phyloP scores from a whole-genome alignment of 2,888 invertebrate species.

The Ypsolopha sequella region DNA sequence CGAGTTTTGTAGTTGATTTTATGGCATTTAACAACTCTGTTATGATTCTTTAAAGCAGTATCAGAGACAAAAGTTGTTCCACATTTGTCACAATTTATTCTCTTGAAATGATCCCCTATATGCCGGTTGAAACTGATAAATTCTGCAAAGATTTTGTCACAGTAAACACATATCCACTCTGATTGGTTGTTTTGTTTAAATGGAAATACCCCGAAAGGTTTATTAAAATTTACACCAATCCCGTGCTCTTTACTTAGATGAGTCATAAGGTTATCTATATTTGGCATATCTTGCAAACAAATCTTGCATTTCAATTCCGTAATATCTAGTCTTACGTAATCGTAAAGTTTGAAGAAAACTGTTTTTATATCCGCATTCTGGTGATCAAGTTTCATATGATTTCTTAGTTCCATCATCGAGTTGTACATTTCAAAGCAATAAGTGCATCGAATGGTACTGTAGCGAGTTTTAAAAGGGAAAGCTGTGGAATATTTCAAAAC shows the following conservation, averaged over 20 bases:
- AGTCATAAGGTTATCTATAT: constrained; percentile 45
- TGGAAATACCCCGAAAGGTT: constrained; percentile 50
- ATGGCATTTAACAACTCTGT: constrained; percentile 53
- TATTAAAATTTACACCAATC: constrained; percentile 49
- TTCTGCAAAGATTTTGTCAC: constrained; percentile 35
- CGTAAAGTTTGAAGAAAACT: constrained; percentile 54
- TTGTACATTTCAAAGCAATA: constrained; percentile 52
- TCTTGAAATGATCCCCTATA: constrained; percentile 52
- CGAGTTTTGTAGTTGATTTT: constrained; percentile 51
- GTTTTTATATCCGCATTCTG: constrained; percentile 44
- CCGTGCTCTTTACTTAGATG: constrained; percentile 47
- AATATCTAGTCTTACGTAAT: constrained; percentile 56
- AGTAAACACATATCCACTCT: constrained; percentile 48
- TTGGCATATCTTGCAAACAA: constrained; percentile 34
- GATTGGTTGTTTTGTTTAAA: constrained; percentile 41
- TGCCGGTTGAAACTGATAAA: constrained; percentile 53
- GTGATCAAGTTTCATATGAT: constrained; percentile 47
- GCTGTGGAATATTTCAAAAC: constrained; percentile 52
- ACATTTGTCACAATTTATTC: constrained; percentile 53
- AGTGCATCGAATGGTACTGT: constrained; percentile 53
- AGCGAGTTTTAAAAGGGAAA: constrained; percentile 56
- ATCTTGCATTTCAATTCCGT: constrained; percentile 52
- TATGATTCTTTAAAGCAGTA: constrained; percentile 48
- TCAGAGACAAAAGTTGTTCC: constrained; percentile 53
- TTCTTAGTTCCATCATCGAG: constrained; percentile 34